Evolutionary conservation across 2,113 vertebrate species (phyloP), one percentile per base, ranked within the genome.

Genomic region (Entomyzon cyanotis): DNA sequence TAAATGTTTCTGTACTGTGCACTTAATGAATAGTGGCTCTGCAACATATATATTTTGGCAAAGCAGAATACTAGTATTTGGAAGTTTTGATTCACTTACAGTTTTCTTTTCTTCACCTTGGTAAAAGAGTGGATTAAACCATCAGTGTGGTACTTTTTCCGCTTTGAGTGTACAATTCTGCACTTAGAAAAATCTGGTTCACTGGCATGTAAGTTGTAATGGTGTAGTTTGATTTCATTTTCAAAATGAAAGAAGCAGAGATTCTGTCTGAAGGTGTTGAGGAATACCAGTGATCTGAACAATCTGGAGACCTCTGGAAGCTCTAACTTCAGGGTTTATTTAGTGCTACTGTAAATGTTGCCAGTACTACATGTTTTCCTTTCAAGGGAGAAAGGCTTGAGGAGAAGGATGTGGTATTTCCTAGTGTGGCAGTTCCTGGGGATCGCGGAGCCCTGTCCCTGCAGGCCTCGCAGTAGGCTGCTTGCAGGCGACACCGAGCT

Each of bases 241-340:
- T 62, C 37, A n/a, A 73, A 24, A 75, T 52, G 47, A 24, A 67
- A 30, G 21, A 55, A 39, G 9, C 23, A 0, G 9, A 82, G 12
- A 52, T 92, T 92, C 21, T 73, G 3, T 52, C 35, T 49, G 42
- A 79, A 86, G 27, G 5, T 37, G 33, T 50, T 67, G 63, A 49
- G 49, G 53, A 86, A 41, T 35, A 64, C 12, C 5, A n/a, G 41
- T 42, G 33, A 35, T 14, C 0, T 0, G 44, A 46, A 22, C 5
- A 68, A 47, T 55, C 1, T 78, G 15, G 47, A 82, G 39, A 50
- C 13, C 4, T 75, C 60, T 78, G 52, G 33, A 79, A 85, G 7
- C 10, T 30, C 13, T 15, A 39, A 44, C 17, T 25, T 58, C 23
- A 13, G 74, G 69, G 17, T 23, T 74, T 41, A 16, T 35, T 87